These are phyloP conservation scores for Tyrannus savana DNA, from an alignment of 2,113 vertebrate species.

Conservation along the genomic window DNA sequence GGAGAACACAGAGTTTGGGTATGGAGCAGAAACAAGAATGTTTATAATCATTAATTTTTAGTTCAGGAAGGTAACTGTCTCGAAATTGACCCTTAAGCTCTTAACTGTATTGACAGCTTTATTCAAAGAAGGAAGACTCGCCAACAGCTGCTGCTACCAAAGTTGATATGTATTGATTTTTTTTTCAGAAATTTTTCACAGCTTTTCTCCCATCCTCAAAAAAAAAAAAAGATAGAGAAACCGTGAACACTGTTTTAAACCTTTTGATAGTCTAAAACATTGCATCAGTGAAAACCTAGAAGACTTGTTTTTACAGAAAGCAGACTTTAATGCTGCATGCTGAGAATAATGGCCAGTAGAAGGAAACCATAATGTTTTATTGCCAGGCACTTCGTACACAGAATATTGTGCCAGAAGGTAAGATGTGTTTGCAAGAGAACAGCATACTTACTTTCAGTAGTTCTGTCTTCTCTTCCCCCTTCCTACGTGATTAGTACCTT, in stretches of 20 bases:
- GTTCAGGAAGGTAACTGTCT: conserved; percentile 25
- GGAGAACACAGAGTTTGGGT: not conserved
- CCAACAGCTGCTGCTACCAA: conserved; percentile 34
- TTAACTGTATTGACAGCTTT: conserved; percentile 56
- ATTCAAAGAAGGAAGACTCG: conserved; percentile 40
- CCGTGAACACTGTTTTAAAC: conserved; percentile 15
- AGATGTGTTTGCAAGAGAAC: not conserved
- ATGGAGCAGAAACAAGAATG: not conserved
- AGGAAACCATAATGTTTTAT: not conserved
- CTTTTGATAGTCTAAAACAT: conserved; percentile 26
- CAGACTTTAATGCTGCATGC: not conserved
- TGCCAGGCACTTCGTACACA: not conserved
- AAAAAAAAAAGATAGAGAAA: not conserved
- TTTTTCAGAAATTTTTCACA: conserved; percentile 31
- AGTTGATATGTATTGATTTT: conserved; percentile 51
- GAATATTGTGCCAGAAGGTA: conserved; percentile 19
- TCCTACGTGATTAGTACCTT: not conserved
- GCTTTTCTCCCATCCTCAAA: not conserved
- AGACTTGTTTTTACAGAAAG: conserved; percentile 4
- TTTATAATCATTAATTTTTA: conserved; percentile 46
- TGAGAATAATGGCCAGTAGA: conserved; percentile 3
- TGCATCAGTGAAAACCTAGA: not conserved
- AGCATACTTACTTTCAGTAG: not conserved
- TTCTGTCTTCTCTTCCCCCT: not conserved
- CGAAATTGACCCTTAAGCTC: conserved; percentile 28